Evolutionary conservation across 2,888 invertebrate genomes (phyloP).

Genomic region (Synanthedon myopaeformis): DNA sequence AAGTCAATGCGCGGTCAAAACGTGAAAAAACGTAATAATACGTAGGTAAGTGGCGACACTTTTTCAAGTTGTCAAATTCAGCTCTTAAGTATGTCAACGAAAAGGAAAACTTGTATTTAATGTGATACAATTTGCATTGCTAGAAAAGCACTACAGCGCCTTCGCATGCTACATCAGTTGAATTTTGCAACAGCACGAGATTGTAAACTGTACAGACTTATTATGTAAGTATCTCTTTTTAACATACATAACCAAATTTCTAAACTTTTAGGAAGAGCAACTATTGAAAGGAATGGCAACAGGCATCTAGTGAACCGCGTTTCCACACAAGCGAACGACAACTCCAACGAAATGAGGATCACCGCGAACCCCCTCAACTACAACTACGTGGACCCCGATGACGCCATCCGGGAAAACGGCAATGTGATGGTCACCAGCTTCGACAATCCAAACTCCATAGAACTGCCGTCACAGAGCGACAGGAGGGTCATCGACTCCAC

Average conservation of each 20-base stretch:
- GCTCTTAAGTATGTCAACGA: too few species aligned
- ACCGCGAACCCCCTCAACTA: conserved; percentile 81
- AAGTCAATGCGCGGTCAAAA: too few species aligned
- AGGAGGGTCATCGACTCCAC: conserved; percentile 71
- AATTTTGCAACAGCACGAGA: not conserved
- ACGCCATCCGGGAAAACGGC: conserved; percentile 65
- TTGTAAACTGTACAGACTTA: not conserved
- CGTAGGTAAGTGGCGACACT: too few species aligned
- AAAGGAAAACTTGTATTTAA: too few species aligned
- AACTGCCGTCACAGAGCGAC: conserved; percentile 70
- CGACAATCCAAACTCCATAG: conserved; percentile 80
- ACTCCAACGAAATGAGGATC: conserved; percentile 76
- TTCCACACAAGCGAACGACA: conserved; percentile 38
- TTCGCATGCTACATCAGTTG: too few species aligned
- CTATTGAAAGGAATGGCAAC: conserved; percentile 69
- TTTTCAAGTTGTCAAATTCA: too few species aligned
- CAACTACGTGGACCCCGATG: conserved; percentile 77
- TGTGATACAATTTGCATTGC: too few species aligned
- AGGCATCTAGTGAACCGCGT: conserved; percentile 53
- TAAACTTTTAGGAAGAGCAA: conserved; percentile 63
- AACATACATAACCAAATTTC: conserved; percentile 1
- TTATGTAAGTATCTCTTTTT: not conserved
- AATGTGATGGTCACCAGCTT: conserved; percentile 75
- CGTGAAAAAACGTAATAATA: too few species aligned
- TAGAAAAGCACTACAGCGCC: too few species aligned